phyloP scores from a whole-genome alignment of 1,140 invertebrate species.

The Lepidurus couesii region DNA sequence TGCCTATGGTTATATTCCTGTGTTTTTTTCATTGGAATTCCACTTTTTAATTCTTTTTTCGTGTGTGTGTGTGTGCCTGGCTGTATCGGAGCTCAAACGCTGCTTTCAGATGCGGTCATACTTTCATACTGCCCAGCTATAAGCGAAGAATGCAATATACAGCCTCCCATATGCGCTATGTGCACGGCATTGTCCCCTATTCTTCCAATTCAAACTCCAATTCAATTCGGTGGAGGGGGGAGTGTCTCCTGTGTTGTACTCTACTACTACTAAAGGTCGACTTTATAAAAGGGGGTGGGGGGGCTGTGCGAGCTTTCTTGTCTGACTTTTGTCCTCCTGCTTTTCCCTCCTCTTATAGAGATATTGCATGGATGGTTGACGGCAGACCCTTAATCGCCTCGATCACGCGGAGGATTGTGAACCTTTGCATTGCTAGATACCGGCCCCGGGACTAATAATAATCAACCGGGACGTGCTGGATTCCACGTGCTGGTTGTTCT shows the following conservation, averaged over 20 bases:
- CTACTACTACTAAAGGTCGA: not conserved
- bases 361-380: slow-evolving; percentile 19
- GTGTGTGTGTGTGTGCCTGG: not conserved
- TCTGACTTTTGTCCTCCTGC: not conserved
- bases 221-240: not conserved
- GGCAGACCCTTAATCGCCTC: not conserved
- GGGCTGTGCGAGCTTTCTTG: not conserved
- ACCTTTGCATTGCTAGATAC: not conserved
- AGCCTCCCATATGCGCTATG: not conserved
- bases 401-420: slow-evolving; percentile 7
- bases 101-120: not conserved
- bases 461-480: slow-evolving; percentile 7
- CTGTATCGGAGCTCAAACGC: not conserved
- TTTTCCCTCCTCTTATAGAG: not conserved
- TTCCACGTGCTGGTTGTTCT: not conserved
- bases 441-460: slow-evolving; percentile 9
- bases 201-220: not conserved
- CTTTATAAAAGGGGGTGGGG: not conserved
- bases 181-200: not conserved
- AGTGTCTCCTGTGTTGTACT: not conserved
- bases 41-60: no score
- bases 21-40: no score
- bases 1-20: no score
- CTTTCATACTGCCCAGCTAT: not conserved
- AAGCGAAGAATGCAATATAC: not conserved